phyloP scores from a whole-genome alignment of 2,888 invertebrate genomes.

The Metacarcinus magister region DNA sequence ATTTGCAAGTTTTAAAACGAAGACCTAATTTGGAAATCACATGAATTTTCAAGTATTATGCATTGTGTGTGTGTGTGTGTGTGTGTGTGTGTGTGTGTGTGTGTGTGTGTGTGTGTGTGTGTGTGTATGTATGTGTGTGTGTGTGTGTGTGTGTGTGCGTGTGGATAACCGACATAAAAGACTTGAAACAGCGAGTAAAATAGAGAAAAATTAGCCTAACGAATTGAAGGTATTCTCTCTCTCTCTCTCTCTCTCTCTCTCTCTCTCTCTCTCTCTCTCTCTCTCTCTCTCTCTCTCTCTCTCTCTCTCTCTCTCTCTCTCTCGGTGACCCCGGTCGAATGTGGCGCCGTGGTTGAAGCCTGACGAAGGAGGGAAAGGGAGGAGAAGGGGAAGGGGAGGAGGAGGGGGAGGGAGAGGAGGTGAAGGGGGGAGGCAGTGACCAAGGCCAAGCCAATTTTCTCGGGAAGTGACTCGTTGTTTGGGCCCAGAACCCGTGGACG shows the following conservation, averaged over 20 bases:
- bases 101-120: conserved; percentile 53
- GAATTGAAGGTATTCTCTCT: background rate
- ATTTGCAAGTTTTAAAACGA: background rate
- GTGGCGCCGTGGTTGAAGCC: conserved; percentile 47
- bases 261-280: conserved; percentile 48
- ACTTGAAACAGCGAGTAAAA: background rate
- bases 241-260: conserved; percentile 14
- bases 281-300: conserved; percentile 68
- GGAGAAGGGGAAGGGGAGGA: background rate
- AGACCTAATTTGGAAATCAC: no score
- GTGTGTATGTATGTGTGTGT: conserved; percentile 45
- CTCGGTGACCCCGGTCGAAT: conserved; percentile 12
- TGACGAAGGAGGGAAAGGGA: background rate
- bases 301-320: conserved; percentile 61
- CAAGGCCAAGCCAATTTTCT: conserved; percentile 74
- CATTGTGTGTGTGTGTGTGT: no score
- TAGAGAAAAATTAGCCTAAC: background rate
- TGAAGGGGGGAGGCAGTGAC: conserved; percentile 10
- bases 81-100: conserved; percentile 50
- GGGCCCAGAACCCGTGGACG: conserved; percentile 65
- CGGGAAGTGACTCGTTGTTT: conserved; percentile 74
- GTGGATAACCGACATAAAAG: background rate
- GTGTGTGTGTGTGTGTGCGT: background rate
- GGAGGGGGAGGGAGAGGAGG: background rate
- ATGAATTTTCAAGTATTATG: no score